Percentiles rank a stretch among this genome's conserved stretches.
Evolutionary conservation across 2,888 invertebrate species (phyloP).

Genomic region (Athalia cordata): DNA sequence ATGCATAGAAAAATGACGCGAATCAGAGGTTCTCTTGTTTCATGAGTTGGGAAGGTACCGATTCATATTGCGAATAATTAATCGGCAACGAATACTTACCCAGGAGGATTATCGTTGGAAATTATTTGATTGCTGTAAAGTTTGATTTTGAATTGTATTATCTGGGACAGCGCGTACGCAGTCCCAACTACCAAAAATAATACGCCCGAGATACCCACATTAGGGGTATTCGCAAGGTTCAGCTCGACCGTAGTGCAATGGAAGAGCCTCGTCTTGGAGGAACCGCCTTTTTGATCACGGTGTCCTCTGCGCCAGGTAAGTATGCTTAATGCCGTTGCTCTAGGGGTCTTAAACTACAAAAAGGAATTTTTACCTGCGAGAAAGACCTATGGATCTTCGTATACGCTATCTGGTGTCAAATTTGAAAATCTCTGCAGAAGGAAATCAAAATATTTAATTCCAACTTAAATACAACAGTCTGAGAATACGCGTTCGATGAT

Average conservation of each 20-base stretch:
- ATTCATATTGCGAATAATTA: too few relatives aligned
- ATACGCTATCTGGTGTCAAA: background rate
- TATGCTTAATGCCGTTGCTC: conserved; percentile 53
- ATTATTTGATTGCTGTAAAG: too few relatives aligned
- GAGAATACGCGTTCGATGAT: too few relatives aligned
- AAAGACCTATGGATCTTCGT: background rate
- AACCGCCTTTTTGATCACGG: conserved; percentile 74
- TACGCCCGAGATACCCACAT: conserved; percentile 75
- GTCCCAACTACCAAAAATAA: conserved; percentile 71
- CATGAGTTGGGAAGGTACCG: too few relatives aligned
- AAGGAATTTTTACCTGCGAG: background rate
- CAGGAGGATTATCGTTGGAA: too few relatives aligned
- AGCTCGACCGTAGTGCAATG: conserved; percentile 78
- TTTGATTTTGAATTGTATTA: conserved; percentile 10
- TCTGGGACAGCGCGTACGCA: conserved; percentile 72
- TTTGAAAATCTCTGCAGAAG: background rate
- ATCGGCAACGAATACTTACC: too few relatives aligned
- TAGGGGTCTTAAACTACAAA: background rate
- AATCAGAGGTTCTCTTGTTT: too few relatives aligned
- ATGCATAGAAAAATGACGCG: too few relatives aligned
- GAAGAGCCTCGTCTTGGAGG: conserved; percentile 74
- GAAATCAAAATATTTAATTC: too few relatives aligned
- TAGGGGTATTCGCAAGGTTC: conserved; percentile 76
- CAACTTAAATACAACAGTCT: too few relatives aligned
- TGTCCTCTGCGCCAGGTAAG: conserved; percentile 77